Percentiles rank a stretch among this genome's conserved stretches.
Evolutionary conservation across 2,888 invertebrate species (phyloP).

Genomic region (Allophyes oxyacanthae): DNA sequence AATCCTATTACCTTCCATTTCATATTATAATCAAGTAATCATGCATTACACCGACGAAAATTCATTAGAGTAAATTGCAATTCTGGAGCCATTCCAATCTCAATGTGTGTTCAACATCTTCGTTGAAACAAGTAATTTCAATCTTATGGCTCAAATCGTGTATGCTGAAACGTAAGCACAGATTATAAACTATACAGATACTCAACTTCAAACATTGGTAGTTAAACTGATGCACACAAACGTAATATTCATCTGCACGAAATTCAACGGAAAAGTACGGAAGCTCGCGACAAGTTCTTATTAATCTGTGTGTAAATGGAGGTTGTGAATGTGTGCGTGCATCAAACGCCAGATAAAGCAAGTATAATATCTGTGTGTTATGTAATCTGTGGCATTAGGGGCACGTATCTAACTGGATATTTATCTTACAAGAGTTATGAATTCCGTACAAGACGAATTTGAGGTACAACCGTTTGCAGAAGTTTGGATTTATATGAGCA

Average conservation of each 20-base stretch:
- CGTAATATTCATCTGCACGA: no score
- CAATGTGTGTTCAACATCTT: background rate
- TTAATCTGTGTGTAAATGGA: background rate
- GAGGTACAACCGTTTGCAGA: slow-evolving; percentile 2
- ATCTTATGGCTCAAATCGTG: background rate
- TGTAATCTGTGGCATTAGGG: background rate
- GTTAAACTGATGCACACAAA: background rate
- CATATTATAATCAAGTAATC: slow-evolving; percentile 4
- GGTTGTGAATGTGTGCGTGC: background rate
- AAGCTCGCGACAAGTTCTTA: background rate
- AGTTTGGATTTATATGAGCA: slow-evolving; percentile 12
- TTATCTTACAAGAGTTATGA: slow-evolving; percentile 25
- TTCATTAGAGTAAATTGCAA: background rate
- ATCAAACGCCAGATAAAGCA: background rate
- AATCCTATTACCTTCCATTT: background rate
- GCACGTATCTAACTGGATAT: slow-evolving; percentile 9
- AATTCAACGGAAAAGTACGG: background rate
- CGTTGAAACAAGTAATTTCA: slow-evolving; percentile 1
- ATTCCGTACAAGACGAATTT: slow-evolving; percentile 16
- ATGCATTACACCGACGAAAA: background rate
- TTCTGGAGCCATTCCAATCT: slow-evolving; percentile 8
- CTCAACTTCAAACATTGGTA: background rate
- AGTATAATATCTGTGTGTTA: background rate
- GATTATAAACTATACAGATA: background rate
- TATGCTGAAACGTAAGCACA: background rate